Base-by-base conservation (phyloP, 2,888 invertebrate genomes). In the Ethmia dodecea region DNA sequence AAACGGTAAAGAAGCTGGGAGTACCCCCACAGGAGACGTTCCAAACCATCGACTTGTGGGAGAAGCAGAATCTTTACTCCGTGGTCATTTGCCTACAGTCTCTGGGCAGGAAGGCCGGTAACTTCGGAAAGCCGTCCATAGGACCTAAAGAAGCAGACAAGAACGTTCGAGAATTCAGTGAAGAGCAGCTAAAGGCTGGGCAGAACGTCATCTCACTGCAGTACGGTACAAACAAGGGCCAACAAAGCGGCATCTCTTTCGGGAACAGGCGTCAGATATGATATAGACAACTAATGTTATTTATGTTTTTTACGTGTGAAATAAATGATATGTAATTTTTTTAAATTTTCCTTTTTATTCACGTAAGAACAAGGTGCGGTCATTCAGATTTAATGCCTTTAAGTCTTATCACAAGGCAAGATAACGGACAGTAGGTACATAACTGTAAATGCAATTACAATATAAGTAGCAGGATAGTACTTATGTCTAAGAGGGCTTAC, bases 21-120 rank as follows among this genome's bases (percentile, higher is more conserved):
- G 97, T 99, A 13, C 95, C 96, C 1, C 91, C 95, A 24, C 94
- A 95, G 65, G 98, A 98, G 79, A 94, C 95, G 20, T 98, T 98
- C 91, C 97, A 98, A 81, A 98, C 98, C n/a, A 97, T 98, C 29
- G 99, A 99, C 77, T 89, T 99, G 33, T 98, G 97, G 94, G 99
- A 99, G 78, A 90, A 92, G 65, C 96, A 97, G 79, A 99, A 99
- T 74, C 90, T 99, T 42, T 95, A 96, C 71, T 96, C 98, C n/a
- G 98, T 99, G 20, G 93, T 99, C 34, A 94, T 94, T 60, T 98
- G 98, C 71, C 86, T 99, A 47, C 95, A 97, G 72, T 96, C 98
- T 0, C 88, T 99, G 46, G 98, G 97, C 28, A 90, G 98, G 78
- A 98, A 98, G 90, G 94, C 93, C 31, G 91, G 91, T 15, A 92